Evolutionary conservation across 2,113 vertebrate species (phyloP).

Genomic region (Sminthopsis crassicaudata): DNA sequence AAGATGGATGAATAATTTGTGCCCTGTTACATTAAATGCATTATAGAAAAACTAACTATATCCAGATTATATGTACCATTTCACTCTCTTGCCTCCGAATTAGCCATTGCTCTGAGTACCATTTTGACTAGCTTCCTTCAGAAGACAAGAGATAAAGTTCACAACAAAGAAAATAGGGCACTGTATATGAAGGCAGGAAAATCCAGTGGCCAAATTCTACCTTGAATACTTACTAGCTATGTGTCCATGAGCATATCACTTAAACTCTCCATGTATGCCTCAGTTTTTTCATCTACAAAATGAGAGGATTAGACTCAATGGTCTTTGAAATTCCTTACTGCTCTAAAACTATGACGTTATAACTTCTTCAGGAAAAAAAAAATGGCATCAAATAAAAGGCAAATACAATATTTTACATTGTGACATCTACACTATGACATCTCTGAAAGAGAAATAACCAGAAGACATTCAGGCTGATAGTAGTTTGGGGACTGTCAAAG

Average conservation of each 20-base stretch:
- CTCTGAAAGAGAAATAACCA: neutral
- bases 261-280: neutral
- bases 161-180: neutral
- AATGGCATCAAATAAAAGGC: neutral
- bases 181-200: neutral
- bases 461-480: neutral
- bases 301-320: neutral
- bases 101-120: neutral
- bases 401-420: neutral
- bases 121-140: neutral
- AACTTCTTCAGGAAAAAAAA: neutral
- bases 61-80: neutral
- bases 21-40: neutral
- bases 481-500: neutral
- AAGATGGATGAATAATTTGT: neutral
- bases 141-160: neutral
- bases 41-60: neutral
- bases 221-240: neutral
- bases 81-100: neutral
- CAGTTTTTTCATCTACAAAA: neutral
- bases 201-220: neutral
- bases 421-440: neutral
- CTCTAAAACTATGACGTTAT: neutral
- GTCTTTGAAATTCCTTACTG: neutral
- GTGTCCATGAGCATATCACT: neutral